Evolutionary conservation across 2,888 invertebrate species (phyloP), one percentile per base, ranked within the genome.

Genomic region (Tenthredo amoena): DNA sequence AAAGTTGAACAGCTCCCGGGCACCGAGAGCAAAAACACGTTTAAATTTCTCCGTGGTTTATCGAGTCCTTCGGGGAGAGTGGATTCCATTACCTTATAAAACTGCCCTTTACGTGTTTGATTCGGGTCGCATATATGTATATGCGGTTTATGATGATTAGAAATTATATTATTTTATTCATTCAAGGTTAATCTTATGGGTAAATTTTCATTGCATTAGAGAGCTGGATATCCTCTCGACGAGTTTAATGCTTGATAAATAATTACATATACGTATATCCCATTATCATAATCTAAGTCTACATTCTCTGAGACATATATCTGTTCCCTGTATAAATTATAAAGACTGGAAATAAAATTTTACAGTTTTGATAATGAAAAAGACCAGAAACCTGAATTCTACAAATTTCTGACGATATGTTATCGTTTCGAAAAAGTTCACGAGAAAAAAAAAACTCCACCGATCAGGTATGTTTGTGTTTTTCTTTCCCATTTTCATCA

Each of bases 31-130:
- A 50, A 26, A 55, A 50, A 77, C 55, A 21, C 9, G 81, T 81
- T 81, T 21, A 34, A 81, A 62, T 81, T 81, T 81, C 81, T 81
- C 81, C 47, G 9, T 4, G 7, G 50, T 15, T 37, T 21, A 12
- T 37, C 37, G 55, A 55, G 31, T 40, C 10, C 34, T 50, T 10
- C 62, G 12, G 58, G n/a, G 62, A 81, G 81, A 81, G 81, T 21
- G 62, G 37, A 81, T 81, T 81, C 62, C 62, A 37, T 62, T 37
- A 62, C 81, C 81, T 81, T 81, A 81, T 62, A 81, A 15, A 81
- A 55, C 3, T 58, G 34, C 55, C 55, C 79, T 21, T 40, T 62
- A 26, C 37, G n/a, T 43, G 1, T 47, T 47, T 47, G 0, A 10
- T 26, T 62, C 62, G 12, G 21, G 21, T 62, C 62, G 1, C 12